phyloP scores from a whole-genome alignment of 2,797 vertebrate species.

The Protonibea diacanthus region DNA sequence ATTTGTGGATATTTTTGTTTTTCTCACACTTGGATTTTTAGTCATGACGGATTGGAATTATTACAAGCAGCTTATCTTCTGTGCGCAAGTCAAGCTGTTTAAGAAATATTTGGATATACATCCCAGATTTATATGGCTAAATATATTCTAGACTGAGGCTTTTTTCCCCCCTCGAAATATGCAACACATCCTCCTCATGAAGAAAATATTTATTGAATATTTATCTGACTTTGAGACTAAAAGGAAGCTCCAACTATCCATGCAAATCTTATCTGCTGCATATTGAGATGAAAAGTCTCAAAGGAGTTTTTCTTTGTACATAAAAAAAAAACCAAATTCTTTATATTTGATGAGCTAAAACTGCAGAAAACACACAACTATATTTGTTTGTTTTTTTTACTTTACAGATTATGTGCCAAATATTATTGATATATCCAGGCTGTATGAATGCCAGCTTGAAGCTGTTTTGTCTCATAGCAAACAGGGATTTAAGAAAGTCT shows the following conservation, averaged over 20 bases:
- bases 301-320: neutral
- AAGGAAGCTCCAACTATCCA: neutral
- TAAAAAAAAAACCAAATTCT: neutral
- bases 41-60: slow-evolving; percentile 17
- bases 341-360: too few relatives aligned
- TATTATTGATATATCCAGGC: neutral
- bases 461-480: neutral
- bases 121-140: neutral
- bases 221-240: neutral
- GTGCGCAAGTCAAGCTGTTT: slow-evolving; percentile 25
- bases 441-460: neutral
- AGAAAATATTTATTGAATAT: slow-evolving; percentile 14
- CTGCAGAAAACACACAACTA: too few relatives aligned
- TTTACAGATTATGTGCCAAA: neutral
- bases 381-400: neutral
- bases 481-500: neutral
- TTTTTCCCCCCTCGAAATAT: neutral
- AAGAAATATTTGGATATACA: neutral
- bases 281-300: slow-evolving; percentile 1
- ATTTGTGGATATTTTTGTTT: slow-evolving; percentile 42
- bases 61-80: slow-evolving; percentile 31
- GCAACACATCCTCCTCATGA: slow-evolving; percentile 16
- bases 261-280: slow-evolving; percentile 9
- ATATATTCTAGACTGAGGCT: slow-evolving; percentile 18
- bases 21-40: slow-evolving; percentile 40